phyloP scores from a whole-genome alignment of 1,140 invertebrate genomes.

The Lycorma delicatula region DNA sequence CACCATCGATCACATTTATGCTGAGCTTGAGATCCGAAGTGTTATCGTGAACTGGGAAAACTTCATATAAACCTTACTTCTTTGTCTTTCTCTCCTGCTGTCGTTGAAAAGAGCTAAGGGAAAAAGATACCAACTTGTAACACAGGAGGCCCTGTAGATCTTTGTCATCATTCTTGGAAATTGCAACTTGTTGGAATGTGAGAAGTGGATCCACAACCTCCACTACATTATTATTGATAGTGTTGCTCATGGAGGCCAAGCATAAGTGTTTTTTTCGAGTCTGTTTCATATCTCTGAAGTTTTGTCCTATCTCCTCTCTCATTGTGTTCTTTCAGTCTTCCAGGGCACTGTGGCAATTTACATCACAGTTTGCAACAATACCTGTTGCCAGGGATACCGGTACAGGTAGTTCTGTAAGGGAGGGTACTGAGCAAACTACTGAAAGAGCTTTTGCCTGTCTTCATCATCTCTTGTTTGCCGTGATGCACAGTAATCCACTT shows the following conservation, averaged over 20 bases:
- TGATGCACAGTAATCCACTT: not conserved
- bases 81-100: no score
- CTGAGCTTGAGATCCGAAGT: no score
- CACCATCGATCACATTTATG: no score
- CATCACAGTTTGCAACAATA: not conserved
- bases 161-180: no score
- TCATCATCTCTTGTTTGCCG: not conserved
- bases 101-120: constrained; percentile 1
- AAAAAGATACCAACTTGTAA: not conserved
- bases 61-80: no score
- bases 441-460: not conserved
- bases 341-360: not conserved
- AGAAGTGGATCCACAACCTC: no score
- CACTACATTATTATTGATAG: no score
- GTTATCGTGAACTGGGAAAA: no score
- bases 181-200: no score
- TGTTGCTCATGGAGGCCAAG: no score
- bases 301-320: not conserved
- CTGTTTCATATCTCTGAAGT: not conserved
- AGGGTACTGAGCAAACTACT: not conserved
- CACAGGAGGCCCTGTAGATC: not conserved
- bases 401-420: not conserved
- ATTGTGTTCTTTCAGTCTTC: not conserved
- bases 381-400: not conserved
- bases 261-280: no score